Evolutionary conservation across 2,888 invertebrate species (phyloP), one percentile per base, ranked within the genome.

Genomic region (Protophormia terraenovae): DNA sequence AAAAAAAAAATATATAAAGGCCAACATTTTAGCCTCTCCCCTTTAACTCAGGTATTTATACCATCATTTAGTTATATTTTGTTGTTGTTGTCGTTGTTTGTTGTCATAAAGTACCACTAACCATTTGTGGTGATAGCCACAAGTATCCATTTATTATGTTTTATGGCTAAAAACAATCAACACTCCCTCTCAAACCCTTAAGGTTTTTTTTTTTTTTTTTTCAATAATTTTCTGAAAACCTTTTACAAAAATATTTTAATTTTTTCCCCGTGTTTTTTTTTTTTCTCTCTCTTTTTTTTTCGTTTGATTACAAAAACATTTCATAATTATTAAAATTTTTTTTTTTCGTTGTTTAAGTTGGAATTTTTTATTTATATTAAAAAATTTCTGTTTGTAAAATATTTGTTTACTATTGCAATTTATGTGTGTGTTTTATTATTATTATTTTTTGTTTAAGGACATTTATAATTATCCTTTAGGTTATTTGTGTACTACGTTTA

Each of bases 121-220:
- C 24, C 14, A 47, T 19, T 12, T 32, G 41, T 16, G 4, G 16
- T 19, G 55, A 47, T 53, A 77, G 81, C 81, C 81, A 64, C 85
- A 71, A 82, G 64, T 82, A 78, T 82, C 55, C 77, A 78, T 81
- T 78, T 67, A 72, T 71, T 81, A 53, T 77, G 35, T 53, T 75
- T 80, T 53, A 80, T 71, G 64, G 45, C 38, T 60, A 62, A 60
- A 69, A 82, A 69, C 62, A 76, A 62, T 69, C 67, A 82, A 62
- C 67, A 75, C 81, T 41, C 47, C 32, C 19, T 38, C 24, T 22
- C 29, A 45, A 41, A 14, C 64, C 53, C 62, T n/a, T 47, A n/a
- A 67, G 38, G 35, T 5, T 8, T 50, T 66, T 38, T 50, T n/a
- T 32, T 22, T 50, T 8, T 22, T 53, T 22, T n/a, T n/a, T n/a